Conservation (phyloP, 2,797 vertebrate species). For the Vireo griseus region DNA sequence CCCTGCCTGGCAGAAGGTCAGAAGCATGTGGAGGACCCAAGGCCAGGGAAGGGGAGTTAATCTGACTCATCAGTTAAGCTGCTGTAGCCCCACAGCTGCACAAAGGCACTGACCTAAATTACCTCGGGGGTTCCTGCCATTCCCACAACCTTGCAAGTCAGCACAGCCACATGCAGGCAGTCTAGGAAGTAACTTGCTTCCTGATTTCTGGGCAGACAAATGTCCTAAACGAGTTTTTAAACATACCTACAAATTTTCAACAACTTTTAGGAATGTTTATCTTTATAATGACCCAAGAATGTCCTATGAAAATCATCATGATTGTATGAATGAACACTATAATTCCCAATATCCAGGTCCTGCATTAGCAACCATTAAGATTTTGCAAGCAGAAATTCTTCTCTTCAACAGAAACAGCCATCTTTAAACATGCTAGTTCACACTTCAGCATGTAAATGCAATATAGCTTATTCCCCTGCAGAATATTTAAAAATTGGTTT, state of each 20-base stretch:
- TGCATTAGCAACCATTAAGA: not conserved
- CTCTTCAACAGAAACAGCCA: not conserved
- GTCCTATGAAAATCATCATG: not conserved
- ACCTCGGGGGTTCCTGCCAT: not conserved
- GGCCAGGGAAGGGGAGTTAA: not conserved
- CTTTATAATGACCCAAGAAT: not conserved
- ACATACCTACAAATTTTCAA: not conserved
- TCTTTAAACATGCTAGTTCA: not conserved
- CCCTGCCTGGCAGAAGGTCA: not conserved
- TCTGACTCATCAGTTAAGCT: not conserved
- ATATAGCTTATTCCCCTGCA: not conserved
- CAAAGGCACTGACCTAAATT: not conserved
- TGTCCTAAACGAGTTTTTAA: not conserved
- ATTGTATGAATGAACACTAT: not conserved
- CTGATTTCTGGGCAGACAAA: not conserved
- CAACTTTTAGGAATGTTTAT: not conserved
- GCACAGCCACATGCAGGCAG: accelerated
- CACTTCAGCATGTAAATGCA: not conserved
- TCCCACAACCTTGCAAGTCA: not conserved
- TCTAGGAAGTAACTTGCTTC: not conserved
- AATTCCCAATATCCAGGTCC: not conserved
- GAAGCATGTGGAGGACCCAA: not conserved
- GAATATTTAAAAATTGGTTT: not conserved
- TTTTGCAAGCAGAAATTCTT: not conserved
- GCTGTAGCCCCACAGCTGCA: not conserved